Evolutionary conservation across 2,888 invertebrate species (phyloP), one percentile per base, ranked within the genome.

Genomic region (Branchellion lobata): DNA sequence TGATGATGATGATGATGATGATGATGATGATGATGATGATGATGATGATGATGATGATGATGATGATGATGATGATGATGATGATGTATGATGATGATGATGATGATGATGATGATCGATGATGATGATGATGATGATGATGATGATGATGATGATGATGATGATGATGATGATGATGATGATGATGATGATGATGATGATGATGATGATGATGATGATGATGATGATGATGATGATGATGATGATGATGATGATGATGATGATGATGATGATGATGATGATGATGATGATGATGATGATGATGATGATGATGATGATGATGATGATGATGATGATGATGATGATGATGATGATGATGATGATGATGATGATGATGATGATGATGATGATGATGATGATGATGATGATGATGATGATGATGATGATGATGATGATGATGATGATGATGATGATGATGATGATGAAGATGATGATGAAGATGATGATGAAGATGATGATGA

Each of bases 101-200:
- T n/a, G n/a, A n/a, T n/a, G n/a, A n/a, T n/a, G n/a, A n/a, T n/a
- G n/a, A n/a, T n/a, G 53, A 57, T 76, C n/a, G 53, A 57, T 76
- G 53, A 61, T 53, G 76, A 53, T 75, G 75, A 53, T 1, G 75
- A 47, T 47, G 51, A 75, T 75, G 51, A 75, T 75, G 51, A 47
- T 47, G 75, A 75, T 75, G 75, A 75, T 75, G 75, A 47, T 75
- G 75, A 75, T 75, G 75, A 57, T 76, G 76, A 61, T 53, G 76
- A 53, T 75, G 75, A 53, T 47, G 75, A 47, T 47, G 51, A 75
- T 40, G 51, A 75, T 40, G 51, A 47, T 18, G 75, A 75, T 40
- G 75, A 75, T 75, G 75, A 47, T 75, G 75, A 75, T 75, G 75
- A 75, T 75, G 47, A 47, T 40, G 51, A 47, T 75, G 51, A 47